A percentile compares a stretch with the other conserved stretches of the same genome.
Evolutionary conservation across 2,797 vertebrate genomes (phyloP).

Genomic region (Sebastes reedi): DNA sequence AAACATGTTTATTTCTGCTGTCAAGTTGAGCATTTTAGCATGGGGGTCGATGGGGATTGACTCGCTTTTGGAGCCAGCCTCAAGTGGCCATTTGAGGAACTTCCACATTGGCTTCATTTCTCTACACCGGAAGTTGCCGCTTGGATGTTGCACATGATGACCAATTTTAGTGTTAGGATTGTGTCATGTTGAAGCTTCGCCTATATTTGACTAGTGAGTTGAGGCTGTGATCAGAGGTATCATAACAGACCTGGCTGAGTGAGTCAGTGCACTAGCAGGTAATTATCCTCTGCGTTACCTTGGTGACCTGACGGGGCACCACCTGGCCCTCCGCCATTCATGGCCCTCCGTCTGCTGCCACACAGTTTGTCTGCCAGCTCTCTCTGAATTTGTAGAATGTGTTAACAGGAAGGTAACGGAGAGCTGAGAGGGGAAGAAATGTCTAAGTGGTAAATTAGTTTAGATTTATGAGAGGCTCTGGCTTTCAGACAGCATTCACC

Average conservation of each 20-base stretch:
- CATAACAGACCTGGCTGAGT: conserved; percentile 24
- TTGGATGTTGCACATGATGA: background rate
- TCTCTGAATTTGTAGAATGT: conserved; percentile 32
- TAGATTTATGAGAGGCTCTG: conserved; percentile 55
- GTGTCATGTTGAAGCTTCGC: background rate
- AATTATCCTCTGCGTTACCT: conserved; percentile 62
- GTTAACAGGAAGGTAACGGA: conserved; percentile 54
- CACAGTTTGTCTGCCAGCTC: conserved; percentile 26
- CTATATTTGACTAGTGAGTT: conserved; percentile 8
- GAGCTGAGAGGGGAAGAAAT: conserved; percentile 41
- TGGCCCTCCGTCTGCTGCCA: conserved; percentile 22
- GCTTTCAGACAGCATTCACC: conserved; percentile 41
- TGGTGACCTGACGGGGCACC: conserved; percentile 62
- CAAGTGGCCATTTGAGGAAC: too few species aligned
- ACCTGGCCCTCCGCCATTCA: conserved; percentile 55
- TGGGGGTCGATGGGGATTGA: too few species aligned
- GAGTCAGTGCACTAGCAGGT: conserved; percentile 58
- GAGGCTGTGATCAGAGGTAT: conserved; percentile 15
- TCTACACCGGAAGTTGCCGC: too few species aligned
- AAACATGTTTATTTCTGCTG: too few species aligned
- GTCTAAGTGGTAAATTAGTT: conserved; percentile 63
- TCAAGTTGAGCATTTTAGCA: too few species aligned
- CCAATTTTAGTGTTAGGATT: background rate
- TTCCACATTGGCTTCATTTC: too few species aligned
- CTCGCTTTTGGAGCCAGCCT: too few species aligned